Evolutionary conservation across 35 echinoderm and acorn worm genomes (phyloP).

Genomic region (Heliocidaris erythrogramma): DNA sequence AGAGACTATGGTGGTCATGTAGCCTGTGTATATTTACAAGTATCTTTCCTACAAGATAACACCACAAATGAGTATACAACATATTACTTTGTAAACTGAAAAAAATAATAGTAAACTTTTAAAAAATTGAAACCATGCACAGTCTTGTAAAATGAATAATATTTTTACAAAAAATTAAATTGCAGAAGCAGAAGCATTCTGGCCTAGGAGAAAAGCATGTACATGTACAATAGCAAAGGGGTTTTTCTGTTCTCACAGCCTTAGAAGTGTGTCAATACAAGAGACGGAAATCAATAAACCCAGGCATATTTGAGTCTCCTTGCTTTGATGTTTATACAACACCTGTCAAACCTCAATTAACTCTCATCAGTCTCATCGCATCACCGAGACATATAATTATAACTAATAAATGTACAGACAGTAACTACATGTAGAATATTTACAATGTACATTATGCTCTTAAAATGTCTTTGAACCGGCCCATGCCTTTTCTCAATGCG

Average conservation of each 20-base stretch:
- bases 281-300: background rate
- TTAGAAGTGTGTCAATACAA: background rate
- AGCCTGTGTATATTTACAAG: too few species aligned
- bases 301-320: constrained; percentile 18
- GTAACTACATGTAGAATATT: too few species aligned
- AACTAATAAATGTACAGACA: too few species aligned
- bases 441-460: too few species aligned
- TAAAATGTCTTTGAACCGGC: too few species aligned
- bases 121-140: background rate
- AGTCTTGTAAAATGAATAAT: background rate
- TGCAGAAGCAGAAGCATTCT: background rate
- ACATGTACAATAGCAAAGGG: background rate
- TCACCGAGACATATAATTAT: background rate
- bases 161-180: background rate
- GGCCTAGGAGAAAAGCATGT: background rate
- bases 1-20: too few species aligned
- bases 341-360: background rate
- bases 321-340: constrained; percentile 10
- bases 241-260: background rate
- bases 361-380: background rate
- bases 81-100: too few species aligned
- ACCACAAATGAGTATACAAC: too few species aligned
- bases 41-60: too few species aligned
- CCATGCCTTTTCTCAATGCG: too few species aligned
- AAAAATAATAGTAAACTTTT: background rate